phyloP scores from a whole-genome alignment of 2,888 invertebrate species.

The Zhuqinia jingwanae region DNA sequence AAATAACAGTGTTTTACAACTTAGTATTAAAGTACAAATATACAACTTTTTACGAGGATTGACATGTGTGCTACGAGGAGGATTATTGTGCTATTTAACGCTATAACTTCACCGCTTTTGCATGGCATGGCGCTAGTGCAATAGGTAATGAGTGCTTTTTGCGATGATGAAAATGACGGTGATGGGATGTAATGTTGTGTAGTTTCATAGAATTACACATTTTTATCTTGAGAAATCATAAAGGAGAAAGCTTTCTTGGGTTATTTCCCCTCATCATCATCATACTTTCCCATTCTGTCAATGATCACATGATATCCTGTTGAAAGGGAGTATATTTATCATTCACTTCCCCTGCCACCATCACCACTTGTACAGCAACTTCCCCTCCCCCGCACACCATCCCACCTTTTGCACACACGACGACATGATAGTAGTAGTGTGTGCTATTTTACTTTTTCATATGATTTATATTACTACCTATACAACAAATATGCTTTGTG shows the following conservation, averaged over 20 bases:
- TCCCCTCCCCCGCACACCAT: no score
- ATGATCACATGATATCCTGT: conserved; percentile 43
- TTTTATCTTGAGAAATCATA: conserved; percentile 54
- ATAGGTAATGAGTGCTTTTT: no score
- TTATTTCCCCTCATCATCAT: conserved; percentile 45
- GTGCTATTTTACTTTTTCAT: no score
- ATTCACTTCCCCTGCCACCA: no score
- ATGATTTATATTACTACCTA: no score
- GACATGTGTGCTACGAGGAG: not conserved
- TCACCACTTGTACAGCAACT: not conserved
- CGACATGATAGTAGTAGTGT: no score
- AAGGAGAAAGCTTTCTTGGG: conserved; percentile 64
- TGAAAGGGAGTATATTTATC: not conserved
- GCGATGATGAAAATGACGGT: conserved; percentile 37
- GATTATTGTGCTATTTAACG: conserved; percentile 12
- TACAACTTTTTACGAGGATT: conserved; percentile 1
- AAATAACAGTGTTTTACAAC: no score
- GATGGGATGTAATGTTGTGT: conserved; percentile 40
- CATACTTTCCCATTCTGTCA: conserved; percentile 58
- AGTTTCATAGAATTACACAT: conserved; percentile 51
- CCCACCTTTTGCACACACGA: no score
- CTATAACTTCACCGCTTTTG: not conserved
- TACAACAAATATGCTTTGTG: no score
- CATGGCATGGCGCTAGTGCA: no score
- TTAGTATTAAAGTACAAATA: no score